Base-by-base conservation (phyloP, 53 echinoderm and acorn worm species). In the Crossaster papposus region DNA sequence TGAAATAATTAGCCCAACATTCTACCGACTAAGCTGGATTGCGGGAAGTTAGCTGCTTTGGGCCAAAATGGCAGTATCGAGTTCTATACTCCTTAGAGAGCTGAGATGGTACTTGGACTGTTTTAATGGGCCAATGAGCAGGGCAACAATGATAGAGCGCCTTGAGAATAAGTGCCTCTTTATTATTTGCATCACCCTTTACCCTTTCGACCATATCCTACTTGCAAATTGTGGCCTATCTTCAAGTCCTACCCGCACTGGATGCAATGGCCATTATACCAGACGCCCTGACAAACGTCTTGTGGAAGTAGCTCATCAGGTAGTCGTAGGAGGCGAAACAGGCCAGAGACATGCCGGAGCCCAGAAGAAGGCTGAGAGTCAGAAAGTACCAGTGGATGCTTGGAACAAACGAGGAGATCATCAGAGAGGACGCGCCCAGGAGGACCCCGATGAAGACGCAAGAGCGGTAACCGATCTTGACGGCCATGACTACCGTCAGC, bases 361-460 rank as follows among this genome's bases (percentile, higher is more conserved):
- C 96, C 77, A 70, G 92, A 33, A 96, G 85, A 17, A 90, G 14
- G 75, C 96, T 96, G 80, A 92, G 93, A 17, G 94, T 96, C 85
- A 92, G 50, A 80, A 96, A 96, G 58, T 93, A 90, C 80, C 91
- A 92, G 79, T 58, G 74, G 79, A 96, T 85, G 62, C 80, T 78
- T 1, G 86, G 82, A 87, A 96, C 89, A 55, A 96, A 86, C 1
- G 94, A 94, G 1, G 94, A 81, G 28, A 93, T 24, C 81, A 96
- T 81, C 4, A 89, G 86, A 1, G 92, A 92, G 4, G 78, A n/a
- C 32, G 92, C 81, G 51, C 93, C 91, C 89, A 93, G 89, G 65
- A 94, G 26, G 20, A 94, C 50, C 17, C 96, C 96, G 36, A 96
- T 54, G 79, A 84, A 82, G 63, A 93, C 89, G 77, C 93, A 62